Conservation (phyloP, 1,140 invertebrate species). For the Drosophila albomicans region DNA sequence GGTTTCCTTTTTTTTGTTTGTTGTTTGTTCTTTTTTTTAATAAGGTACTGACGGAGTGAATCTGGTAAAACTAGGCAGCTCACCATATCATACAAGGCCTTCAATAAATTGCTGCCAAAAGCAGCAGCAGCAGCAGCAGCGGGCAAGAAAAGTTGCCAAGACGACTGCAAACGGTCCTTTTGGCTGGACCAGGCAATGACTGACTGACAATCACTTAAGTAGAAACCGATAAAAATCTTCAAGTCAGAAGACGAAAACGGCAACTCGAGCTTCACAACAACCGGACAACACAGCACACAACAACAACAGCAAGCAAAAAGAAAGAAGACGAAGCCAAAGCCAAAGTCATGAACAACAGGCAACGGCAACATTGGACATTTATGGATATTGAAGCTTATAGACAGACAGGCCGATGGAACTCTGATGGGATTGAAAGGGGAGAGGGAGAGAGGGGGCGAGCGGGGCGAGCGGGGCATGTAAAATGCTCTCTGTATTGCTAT, state of each 20-base stretch:
- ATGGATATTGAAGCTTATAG: constrained; percentile 83
- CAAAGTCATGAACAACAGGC: constrained; percentile 73
- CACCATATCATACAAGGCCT: constrained; percentile 59
- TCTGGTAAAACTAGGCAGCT: constrained; percentile 1
- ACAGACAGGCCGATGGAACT: constrained; percentile 49
- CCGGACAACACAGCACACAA: constrained; percentile 9
- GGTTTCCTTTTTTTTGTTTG: neutral
- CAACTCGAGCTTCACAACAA: constrained; percentile 42
- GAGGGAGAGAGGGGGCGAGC: neutral
- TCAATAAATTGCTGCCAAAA: constrained; percentile 63
- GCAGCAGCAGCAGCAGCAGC: constrained; percentile 36
- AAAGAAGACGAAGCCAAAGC: constrained; percentile 44
- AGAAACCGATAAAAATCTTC: constrained; percentile 83
- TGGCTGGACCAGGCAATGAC: constrained; percentile 57
- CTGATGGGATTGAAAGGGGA: neutral
- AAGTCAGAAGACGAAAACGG: constrained; percentile 45
- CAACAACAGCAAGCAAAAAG: too few species aligned
- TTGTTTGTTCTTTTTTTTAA: constrained; percentile 13
- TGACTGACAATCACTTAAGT: constrained; percentile 84
- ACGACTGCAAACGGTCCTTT: constrained; percentile 22
- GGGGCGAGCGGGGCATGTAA: constrained; percentile 2
- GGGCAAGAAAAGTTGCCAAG: constrained; percentile 11
- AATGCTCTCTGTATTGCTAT: constrained; percentile 28
- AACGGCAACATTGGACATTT: constrained; percentile 72
- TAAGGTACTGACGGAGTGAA: constrained; percentile 35